phyloP scores from a whole-genome alignment of 2,888 invertebrate genomes.

The Tetramorium bicarinatum region DNA sequence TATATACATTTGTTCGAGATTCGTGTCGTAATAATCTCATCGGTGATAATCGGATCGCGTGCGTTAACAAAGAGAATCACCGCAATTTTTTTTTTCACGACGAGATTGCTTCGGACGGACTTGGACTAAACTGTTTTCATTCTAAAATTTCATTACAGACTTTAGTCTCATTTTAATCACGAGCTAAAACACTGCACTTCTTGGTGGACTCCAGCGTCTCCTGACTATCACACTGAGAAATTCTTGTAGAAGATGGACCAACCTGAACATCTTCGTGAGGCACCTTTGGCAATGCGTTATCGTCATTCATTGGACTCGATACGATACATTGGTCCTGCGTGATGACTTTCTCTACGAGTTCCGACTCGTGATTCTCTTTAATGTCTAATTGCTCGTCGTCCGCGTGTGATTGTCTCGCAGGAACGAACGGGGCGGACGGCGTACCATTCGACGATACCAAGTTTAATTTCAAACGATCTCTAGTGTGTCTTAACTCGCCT shows the following conservation, averaged over 20 bases:
- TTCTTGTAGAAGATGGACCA: slow-evolving; percentile 59
- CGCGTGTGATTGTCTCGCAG: slow-evolving; percentile 62
- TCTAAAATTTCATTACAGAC: slow-evolving; percentile 62
- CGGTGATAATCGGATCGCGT: slow-evolving; percentile 18
- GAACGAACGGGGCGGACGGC: slow-evolving; percentile 58
- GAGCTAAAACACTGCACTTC: slow-evolving; percentile 67
- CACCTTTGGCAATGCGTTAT: slow-evolving; percentile 72
- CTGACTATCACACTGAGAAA: slow-evolving; percentile 66
- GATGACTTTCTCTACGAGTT: slow-evolving; percentile 50
- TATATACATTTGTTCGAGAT: slow-evolving; percentile 80
- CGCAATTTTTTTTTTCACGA: slow-evolving; percentile 62
- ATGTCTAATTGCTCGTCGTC: slow-evolving; percentile 63
- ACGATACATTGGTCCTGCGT: slow-evolving; percentile 64
- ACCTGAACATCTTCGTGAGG: slow-evolving; percentile 67
- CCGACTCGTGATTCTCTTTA: slow-evolving; percentile 64
- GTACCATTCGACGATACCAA: slow-evolving; percentile 85
- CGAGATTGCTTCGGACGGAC: slow-evolving; percentile 85
- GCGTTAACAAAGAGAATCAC: slow-evolving; percentile 60
- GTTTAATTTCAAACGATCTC: slow-evolving; percentile 91
- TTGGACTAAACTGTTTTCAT: slow-evolving; percentile 80
- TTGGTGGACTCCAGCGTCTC: slow-evolving; percentile 57
- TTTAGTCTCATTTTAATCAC: slow-evolving; percentile 59
- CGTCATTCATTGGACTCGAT: slow-evolving; percentile 61
- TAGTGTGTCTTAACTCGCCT: slow-evolving; percentile 91
- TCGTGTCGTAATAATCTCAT: slow-evolving; percentile 66